Evolutionary conservation across 2,113 vertebrate species (phyloP), one percentile per base, ranked within the genome.

Genomic region (Daubentonia madagascariensis): DNA sequence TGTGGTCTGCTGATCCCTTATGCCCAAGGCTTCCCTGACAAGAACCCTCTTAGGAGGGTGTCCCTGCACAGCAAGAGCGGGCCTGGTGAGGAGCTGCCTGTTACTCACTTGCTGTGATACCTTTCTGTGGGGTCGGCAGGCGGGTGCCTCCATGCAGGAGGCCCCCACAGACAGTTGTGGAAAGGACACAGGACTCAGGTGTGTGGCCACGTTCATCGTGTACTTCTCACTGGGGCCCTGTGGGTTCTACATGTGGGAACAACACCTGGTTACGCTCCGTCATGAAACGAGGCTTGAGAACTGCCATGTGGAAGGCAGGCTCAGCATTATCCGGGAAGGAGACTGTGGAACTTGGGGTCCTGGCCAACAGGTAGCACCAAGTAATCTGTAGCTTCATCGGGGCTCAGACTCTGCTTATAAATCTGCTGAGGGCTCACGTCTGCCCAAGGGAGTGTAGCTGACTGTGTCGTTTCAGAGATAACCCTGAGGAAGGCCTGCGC

Each of bases 51-150:
- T 5, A 13, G 8, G 14, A 68, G 10, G n/a, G 32, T 40, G 28
- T 40, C 61, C 43, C 23, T 35, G 14, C 45, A 45, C 8, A 22
- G 30, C 68, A 6, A 61, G 75, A 45, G 13, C 14, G 0, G 2
- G 43, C 52, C 35, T 32, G 67, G 40, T 37, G 50, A 25, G 40
- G 61, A 43, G 54, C 8, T 52, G 16, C 32, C 23, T 18, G 4
- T 20, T 35, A 25, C 32, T 85, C 35, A 3, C 5, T 0, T 13
- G 61, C 40, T 48, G 45, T 5, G 10, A 1, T 1, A 3, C 12
- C 0, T 59, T 50, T 20, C 14, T 32, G 3, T 43, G 30, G 30
- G 32, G 17, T 80, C 3, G 32, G 67, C 52, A 30, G 65, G 8
- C 8, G 3, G n/a, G 25, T 72, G 28, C 81, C 61, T 86, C 35